These are phyloP conservation scores for Dasyurus viverrinus DNA, from an alignment of 2,113 vertebrate species.

Conservation along the genomic window DNA sequence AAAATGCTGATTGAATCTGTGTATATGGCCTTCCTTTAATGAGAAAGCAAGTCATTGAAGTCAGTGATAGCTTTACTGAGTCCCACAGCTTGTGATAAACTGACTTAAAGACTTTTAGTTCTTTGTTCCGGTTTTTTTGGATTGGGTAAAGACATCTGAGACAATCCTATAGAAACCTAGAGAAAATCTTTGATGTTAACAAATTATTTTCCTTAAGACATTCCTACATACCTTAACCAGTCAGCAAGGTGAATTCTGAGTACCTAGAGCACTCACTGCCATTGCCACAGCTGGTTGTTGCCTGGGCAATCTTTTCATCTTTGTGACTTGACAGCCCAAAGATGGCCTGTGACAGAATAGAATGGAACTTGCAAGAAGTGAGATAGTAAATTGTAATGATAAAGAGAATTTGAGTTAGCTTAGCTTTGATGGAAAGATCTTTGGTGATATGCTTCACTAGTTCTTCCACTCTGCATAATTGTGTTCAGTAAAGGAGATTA, in stretches of 20 bases:
- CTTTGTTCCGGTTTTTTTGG: neutral
- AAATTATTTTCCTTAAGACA: neutral
- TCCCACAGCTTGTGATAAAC: neutral
- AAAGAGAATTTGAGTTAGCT: no score
- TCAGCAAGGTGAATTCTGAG: neutral
- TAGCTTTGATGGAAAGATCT: neutral
- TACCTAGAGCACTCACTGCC: neutral
- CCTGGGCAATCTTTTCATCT: neutral
- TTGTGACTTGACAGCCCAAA: neutral
- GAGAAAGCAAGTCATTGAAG: neutral
- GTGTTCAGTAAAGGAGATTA: neutral
- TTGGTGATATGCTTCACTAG: neutral
- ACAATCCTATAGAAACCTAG: neutral
- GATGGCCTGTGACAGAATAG: neutral
- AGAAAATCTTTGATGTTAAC: neutral
- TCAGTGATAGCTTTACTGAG: neutral
- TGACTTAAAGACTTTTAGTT: neutral
- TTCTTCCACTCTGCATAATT: neutral
- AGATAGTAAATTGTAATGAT: neutral
- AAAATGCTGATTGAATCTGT: neutral
- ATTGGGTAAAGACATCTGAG: neutral
- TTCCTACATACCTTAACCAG: neutral
- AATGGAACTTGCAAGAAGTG: neutral
- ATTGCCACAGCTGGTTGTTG: neutral
- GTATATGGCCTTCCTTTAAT: neutral